Percentiles rank a stretch among this genome's conserved stretches.
Evolutionary conservation across 30 jellyfish, hydroid and myxozoan species (phyloP).

Genomic region (Pelagia noctiluca): DNA sequence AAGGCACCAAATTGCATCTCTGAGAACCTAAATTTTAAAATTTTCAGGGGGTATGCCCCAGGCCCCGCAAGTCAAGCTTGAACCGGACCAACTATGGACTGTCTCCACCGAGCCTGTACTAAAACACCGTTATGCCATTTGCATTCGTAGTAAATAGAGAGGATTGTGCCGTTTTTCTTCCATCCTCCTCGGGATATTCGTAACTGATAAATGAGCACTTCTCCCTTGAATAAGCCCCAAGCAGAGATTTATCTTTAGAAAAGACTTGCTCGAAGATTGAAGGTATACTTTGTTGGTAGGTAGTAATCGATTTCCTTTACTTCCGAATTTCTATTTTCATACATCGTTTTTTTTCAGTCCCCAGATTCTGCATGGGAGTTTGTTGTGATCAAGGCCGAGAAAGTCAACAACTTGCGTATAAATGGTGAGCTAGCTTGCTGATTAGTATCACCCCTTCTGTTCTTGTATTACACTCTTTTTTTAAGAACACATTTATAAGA

Average conservation of each 20-base stretch:
- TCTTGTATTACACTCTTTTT: neutral
- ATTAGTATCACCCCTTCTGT: neutral
- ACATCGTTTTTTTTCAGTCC: neutral
- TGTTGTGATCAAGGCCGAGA: conserved; percentile 69
- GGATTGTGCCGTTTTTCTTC: too few species aligned
- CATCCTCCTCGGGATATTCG: neutral
- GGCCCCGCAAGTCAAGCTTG: too few species aligned
- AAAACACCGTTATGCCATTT: too few species aligned
- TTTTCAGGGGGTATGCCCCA: too few species aligned
- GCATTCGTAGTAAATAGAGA: too few species aligned
- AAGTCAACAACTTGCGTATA: conserved; percentile 68
- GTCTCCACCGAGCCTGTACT: too few species aligned
- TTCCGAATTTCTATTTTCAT: neutral
- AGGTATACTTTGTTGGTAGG: neutral
- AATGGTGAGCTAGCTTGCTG: conserved; percentile 53
- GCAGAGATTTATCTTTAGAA: too few species aligned
- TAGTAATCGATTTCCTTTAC: too few species aligned
- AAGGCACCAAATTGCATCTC: too few species aligned
- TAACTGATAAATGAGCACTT: neutral
- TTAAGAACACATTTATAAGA: neutral
- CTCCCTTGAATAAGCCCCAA: too few species aligned
- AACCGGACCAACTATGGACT: too few species aligned
- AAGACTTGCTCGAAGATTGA: neutral
- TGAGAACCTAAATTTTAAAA: too few species aligned
- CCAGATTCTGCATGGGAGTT: conserved; percentile 82